These are phyloP conservation scores for Acrocera orbiculus DNA, from an alignment of 2,888 invertebrate species.

Conservation along the genomic window DNA sequence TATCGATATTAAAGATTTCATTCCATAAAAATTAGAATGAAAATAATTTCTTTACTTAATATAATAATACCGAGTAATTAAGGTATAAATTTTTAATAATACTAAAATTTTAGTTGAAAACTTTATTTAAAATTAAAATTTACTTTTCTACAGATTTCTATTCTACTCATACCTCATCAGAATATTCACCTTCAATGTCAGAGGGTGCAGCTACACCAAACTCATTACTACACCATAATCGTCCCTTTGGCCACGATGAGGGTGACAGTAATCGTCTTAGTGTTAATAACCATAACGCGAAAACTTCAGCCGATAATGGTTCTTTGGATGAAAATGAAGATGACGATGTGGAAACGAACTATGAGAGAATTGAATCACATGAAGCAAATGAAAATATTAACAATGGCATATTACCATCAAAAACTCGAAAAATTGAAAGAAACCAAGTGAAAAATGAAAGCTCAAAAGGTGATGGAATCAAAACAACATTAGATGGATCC, in stretches of 20 bases:
- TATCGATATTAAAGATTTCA: too few relatives aligned
- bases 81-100: too few relatives aligned
- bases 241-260: constrained; percentile 11
- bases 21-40: too few relatives aligned
- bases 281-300: constrained; percentile 9
- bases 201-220: constrained; percentile 31
- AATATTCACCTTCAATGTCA: constrained; percentile 31
- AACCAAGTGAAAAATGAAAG: constrained; percentile 44
- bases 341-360: constrained; percentile 7
- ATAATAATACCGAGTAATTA: too few relatives aligned
- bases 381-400: constrained; percentile 2
- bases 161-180: constrained; percentile 32
- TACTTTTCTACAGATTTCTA: constrained; percentile 32
- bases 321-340: constrained; percentile 2
- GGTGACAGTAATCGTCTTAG: constrained; percentile 14
- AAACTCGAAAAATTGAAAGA: constrained; percentile 34
- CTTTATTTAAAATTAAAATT: too few relatives aligned
- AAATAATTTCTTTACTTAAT: too few relatives aligned
- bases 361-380: constrained; percentile 4
- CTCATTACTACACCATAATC: constrained; percentile 20
- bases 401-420: constrained; percentile 18
- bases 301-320: constrained; percentile 4
- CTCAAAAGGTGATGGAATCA: constrained; percentile 17
- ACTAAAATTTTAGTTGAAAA: too few relatives aligned
- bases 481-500: constrained; percentile 41